Evolutionary conservation across 2,797 vertebrate species (phyloP).

Genomic region (Meda fulgida): DNA sequence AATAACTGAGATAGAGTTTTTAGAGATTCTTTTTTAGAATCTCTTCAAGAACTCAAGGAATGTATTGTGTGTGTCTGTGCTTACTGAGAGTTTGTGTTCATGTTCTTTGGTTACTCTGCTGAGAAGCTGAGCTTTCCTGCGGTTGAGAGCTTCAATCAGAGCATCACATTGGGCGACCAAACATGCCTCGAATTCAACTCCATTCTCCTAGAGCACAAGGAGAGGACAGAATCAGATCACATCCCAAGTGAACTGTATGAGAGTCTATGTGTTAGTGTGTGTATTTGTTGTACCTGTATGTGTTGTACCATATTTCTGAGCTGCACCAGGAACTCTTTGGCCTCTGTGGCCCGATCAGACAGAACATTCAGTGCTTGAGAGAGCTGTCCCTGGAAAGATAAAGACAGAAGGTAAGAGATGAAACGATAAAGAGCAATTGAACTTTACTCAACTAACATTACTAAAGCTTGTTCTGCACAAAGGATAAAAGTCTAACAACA

Average conservation of each 20-base stretch:
- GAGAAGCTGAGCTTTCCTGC: constrained; percentile 94
- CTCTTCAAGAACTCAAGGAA: neutral
- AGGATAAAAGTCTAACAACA: neutral
- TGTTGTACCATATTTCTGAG: constrained; percentile 97
- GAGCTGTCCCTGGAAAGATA: constrained; percentile 87
- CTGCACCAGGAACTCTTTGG: constrained; percentile 96
- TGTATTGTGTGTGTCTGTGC: constrained; percentile 53
- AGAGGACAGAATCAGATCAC: constrained; percentile 33
- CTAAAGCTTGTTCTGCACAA: neutral
- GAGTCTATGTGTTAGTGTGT: constrained; percentile 11
- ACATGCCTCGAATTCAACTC: constrained; percentile 97
- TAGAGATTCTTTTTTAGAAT: neutral
- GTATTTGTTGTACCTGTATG: constrained; percentile 86
- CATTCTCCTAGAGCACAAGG: constrained; percentile 86
- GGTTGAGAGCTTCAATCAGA: constrained; percentile 95
- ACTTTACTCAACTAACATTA: constrained; percentile 1
- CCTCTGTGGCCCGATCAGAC: constrained; percentile 95
- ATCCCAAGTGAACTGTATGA: neutral
- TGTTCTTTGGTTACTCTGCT: constrained; percentile 95
- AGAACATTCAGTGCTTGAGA: constrained; percentile 94
- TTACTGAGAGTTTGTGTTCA: constrained; percentile 96
- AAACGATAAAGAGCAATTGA: neutral
- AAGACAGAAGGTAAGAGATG: neutral
- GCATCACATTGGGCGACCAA: constrained; percentile 98
- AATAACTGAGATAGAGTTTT: neutral